Evolutionary conservation across 2,113 vertebrate genomes (phyloP).

Genomic region (Onychostoma macrolepis): DNA sequence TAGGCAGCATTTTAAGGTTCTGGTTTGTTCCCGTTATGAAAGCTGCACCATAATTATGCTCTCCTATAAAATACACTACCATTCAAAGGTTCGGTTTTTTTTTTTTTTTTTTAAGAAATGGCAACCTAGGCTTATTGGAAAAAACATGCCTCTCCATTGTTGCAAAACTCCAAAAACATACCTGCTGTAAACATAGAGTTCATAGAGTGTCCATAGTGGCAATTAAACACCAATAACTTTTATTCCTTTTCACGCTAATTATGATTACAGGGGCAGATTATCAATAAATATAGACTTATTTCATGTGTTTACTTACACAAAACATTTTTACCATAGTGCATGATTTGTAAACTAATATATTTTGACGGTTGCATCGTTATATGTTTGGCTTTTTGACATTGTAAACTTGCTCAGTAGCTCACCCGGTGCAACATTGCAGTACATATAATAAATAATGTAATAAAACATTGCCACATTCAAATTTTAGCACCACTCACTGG

Average conservation of each 20-base stretch:
- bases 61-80: not conserved
- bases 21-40: not conserved
- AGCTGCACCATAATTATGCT: not conserved
- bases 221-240: not conserved
- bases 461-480: not conserved
- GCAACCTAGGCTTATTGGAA: not conserved
- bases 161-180: no score
- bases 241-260: not conserved
- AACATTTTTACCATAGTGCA: not conserved
- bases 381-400: not conserved
- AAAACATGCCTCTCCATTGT: not conserved
- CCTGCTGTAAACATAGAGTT: not conserved
- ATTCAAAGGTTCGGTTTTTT: not conserved
- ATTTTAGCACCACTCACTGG: not conserved
- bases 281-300: not conserved
- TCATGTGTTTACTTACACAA: not conserved
- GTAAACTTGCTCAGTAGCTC: not conserved
- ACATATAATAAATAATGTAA: not conserved
- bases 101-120: not conserved
- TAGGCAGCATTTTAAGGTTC: not conserved
- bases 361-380: not conserved
- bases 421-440: not conserved
- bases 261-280: not conserved
- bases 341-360: not conserved
- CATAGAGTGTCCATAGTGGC: not conserved